phyloP scores from a whole-genome alignment of 1,140 invertebrate genomes.

The Macrostomum lignano region DNA sequence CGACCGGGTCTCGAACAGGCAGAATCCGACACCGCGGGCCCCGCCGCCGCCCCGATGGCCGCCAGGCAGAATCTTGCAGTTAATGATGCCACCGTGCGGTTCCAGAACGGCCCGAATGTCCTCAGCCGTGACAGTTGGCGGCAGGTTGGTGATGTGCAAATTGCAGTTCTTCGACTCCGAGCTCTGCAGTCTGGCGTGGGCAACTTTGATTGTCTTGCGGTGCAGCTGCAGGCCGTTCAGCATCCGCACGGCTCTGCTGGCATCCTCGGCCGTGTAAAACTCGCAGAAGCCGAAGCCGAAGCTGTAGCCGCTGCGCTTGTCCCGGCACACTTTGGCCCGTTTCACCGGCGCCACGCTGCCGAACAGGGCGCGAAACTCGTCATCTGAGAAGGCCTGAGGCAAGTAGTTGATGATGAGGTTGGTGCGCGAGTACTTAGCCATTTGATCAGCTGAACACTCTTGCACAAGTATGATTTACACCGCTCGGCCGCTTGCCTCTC shows the following conservation, averaged over 20 bases:
- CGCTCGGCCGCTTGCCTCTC: too few relatives aligned
- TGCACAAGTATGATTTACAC: too few relatives aligned
- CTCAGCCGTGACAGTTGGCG: too few relatives aligned
- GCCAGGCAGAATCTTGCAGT: too few relatives aligned
- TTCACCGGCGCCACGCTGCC: constrained; percentile 53
- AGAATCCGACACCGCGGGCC: constrained; percentile 59
- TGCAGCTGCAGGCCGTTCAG: constrained; percentile 60
- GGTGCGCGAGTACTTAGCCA: too few relatives aligned
- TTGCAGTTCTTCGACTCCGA: too few relatives aligned
- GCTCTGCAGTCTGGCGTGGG: too few relatives aligned
- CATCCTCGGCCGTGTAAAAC: constrained; percentile 57
- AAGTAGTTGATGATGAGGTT: constrained; percentile 83
- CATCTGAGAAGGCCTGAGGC: constrained; percentile 63
- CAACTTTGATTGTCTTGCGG: constrained; percentile 56
- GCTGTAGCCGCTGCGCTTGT: constrained; percentile 69
- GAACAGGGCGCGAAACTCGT: constrained; percentile 60
- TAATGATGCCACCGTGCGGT: too few relatives aligned
- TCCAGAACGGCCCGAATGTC: too few relatives aligned
- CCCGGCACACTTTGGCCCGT: constrained; percentile 36
- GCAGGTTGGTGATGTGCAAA: too few relatives aligned
- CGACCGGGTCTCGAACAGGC: constrained; percentile 32
- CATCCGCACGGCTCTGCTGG: constrained; percentile 47
- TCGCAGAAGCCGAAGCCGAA: too few relatives aligned
- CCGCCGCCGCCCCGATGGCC: constrained; percentile 55
- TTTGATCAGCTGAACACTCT: too few relatives aligned